Percentiles rank a stretch among this genome's conserved stretches.
Evolutionary conservation across 2,797 vertebrate genomes (phyloP).

Genomic region (Harpagifer antarcticus): DNA sequence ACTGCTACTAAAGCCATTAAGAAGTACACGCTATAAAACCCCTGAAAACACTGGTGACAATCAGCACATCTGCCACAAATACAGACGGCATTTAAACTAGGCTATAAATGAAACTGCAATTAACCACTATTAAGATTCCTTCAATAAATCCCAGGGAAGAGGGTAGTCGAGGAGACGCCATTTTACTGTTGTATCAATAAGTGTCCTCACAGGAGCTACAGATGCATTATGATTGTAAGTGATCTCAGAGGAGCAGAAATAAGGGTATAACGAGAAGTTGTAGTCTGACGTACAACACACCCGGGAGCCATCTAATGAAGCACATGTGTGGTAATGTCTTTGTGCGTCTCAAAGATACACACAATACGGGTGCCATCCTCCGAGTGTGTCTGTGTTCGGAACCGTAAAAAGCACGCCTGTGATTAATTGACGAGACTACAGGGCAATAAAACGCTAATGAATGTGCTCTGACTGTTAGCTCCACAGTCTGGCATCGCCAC

Average conservation of each 20-base stretch:
- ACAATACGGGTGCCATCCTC: not conserved
- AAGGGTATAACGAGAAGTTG: conserved; percentile 39
- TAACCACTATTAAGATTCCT: conserved; percentile 55
- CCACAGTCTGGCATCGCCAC: conserved; percentile 64
- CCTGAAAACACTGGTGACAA: conserved; percentile 39
- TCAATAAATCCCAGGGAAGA: conserved; percentile 52
- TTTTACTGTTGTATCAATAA: conserved; percentile 72
- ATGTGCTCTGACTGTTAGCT: conserved; percentile 72
- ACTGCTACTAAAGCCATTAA: conserved; percentile 39
- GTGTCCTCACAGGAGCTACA: conserved; percentile 37
- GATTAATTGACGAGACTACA: conserved; percentile 68
- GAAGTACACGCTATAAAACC: conserved; percentile 33
- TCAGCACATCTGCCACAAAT: conserved; percentile 36
- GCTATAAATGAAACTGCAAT: conserved; percentile 53
- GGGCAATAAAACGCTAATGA: conserved; percentile 79
- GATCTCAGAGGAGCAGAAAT: conserved; percentile 45
- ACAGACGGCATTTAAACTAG: conserved; percentile 29
- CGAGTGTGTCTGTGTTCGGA: conserved; percentile 18
- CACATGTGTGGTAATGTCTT: conserved; percentile 44
- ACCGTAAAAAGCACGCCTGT: conserved; percentile 32
- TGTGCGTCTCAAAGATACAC: conserved; percentile 27
- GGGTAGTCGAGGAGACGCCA: conserved; percentile 47
- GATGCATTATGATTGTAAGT: conserved; percentile 32
- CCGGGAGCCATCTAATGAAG: conserved; percentile 57
- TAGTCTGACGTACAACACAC: conserved; percentile 53